These are phyloP conservation scores for Hirtodrosophila histrioides DNA, from an alignment of 2,888 invertebrate genomes.

Conservation along the genomic window DNA sequence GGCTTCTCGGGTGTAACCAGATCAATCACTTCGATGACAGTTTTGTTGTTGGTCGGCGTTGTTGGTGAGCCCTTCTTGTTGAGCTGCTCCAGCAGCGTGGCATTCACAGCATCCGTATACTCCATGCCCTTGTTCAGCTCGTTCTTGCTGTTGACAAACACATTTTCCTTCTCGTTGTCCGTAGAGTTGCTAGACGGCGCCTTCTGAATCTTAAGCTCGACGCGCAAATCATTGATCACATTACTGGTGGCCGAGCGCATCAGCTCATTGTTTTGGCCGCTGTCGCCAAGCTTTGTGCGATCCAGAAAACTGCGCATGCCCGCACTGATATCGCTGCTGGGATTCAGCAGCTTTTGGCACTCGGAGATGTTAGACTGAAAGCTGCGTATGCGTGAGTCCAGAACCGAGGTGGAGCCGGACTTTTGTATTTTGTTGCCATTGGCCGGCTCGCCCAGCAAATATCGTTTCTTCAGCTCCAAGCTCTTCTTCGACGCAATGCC, in stretches of 20 bases:
- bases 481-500: conserved; percentile 95
- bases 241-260: conserved; percentile 77
- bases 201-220: conserved; percentile 82
- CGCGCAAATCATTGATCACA: conserved; percentile 81
- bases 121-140: conserved; percentile 83
- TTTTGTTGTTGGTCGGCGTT: conserved; percentile 76
- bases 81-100: conserved; percentile 80
- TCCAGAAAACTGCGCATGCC: conserved; percentile 89
- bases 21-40: conserved; percentile 83
- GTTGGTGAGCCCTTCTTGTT: conserved; percentile 71
- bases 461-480: conserved; percentile 93
- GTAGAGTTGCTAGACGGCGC: conserved; percentile 75
- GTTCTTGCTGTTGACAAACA: conserved; percentile 83
- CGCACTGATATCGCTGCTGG: conserved; percentile 89
- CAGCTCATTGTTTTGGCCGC: conserved; percentile 65
- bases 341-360: conserved; percentile 93
- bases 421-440: conserved; percentile 90
- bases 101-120: conserved; percentile 83
- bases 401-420: conserved; percentile 92
- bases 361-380: conserved; percentile 94
- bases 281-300: conserved; percentile 79
- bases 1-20: conserved; percentile 83
- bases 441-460: conserved; percentile 90
- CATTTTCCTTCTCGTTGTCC: conserved; percentile 84
- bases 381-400: conserved; percentile 93